Percentiles rank a stretch among this genome's conserved stretches.
These are phyloP conservation scores for Diloba caeruleocephala DNA, from an alignment of 2,888 invertebrate genomes.

Conservation along the genomic window DNA sequence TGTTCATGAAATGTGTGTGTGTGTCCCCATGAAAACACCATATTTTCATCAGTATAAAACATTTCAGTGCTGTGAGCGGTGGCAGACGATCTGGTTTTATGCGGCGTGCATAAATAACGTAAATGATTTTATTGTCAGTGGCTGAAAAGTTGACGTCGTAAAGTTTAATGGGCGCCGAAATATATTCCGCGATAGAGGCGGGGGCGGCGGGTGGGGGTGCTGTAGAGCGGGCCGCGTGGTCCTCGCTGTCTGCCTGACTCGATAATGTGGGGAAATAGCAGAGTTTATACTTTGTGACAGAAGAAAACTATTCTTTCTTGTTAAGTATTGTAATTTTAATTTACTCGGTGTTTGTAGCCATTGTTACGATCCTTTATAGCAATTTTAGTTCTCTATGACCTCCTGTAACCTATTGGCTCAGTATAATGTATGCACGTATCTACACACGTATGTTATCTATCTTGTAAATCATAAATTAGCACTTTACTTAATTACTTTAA, in stretches of 20 bases:
- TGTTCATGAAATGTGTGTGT: no score
- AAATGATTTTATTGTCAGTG: conserved; percentile 71
- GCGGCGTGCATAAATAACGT: conserved; percentile 58
- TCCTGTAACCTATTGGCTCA: no score
- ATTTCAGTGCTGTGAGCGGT: conserved; percentile 8
- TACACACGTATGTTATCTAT: no score
- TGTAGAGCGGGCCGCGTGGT: conserved; percentile 32
- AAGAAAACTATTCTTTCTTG: not conserved
- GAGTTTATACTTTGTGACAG: conserved; percentile 3
- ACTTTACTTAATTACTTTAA: not conserved
- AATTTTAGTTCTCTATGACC: no score
- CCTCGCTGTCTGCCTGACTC: conserved; percentile 38
- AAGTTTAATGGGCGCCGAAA: conserved; percentile 74
- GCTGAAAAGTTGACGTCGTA: conserved; percentile 76
- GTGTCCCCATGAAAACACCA: conserved; percentile 11
- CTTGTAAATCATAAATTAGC: no score
- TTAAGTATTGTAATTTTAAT: no score
- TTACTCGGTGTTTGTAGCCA: no score
- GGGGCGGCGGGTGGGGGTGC: conserved; percentile 1
- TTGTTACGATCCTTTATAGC: no score
- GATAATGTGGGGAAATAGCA: conserved; percentile 27
- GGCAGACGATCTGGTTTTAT: conserved; percentile 30
- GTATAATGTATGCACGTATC: no score
- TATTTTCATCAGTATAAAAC: conserved; percentile 22
- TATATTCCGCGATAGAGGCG: conserved; percentile 59